phyloP scores from a whole-genome alignment of 2,113 vertebrate genomes.

The Cinclus cinclus region DNA sequence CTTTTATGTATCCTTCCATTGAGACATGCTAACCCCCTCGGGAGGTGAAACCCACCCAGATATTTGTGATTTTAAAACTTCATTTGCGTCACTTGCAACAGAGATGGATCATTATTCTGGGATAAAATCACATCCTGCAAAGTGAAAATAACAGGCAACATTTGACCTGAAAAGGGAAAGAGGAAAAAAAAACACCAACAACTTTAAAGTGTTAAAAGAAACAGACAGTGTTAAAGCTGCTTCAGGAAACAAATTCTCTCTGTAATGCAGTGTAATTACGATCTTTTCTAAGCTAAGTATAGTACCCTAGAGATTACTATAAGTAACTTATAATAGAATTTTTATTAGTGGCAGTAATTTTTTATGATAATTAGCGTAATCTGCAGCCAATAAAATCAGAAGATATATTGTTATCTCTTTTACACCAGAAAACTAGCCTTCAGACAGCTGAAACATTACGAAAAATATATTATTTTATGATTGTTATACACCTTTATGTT shows the following conservation, averaged over 20 bases:
- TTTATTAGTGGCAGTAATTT: constrained; percentile 83
- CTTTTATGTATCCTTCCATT: constrained; percentile 78
- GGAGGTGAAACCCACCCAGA: constrained; percentile 82
- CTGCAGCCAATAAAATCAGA: constrained; percentile 78
- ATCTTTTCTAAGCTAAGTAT: constrained; percentile 74
- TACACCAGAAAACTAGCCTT: constrained; percentile 71
- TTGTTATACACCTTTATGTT: constrained; percentile 25
- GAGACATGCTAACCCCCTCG: constrained; percentile 68
- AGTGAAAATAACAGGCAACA: constrained; percentile 85
- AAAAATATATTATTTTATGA: constrained; percentile 62
- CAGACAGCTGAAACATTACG: constrained; percentile 58
- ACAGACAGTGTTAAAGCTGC: constrained; percentile 48
- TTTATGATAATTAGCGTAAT: constrained; percentile 84
- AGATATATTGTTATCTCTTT: constrained; percentile 80
- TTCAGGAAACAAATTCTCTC: constrained; percentile 75
- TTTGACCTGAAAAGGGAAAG: constrained; percentile 67
- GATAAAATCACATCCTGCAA: constrained; percentile 84
- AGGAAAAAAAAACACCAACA: neutral
- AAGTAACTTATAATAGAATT: constrained; percentile 86
- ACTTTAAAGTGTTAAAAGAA: constrained; percentile 67
- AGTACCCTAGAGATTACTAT: constrained; percentile 79
- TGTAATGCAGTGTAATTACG: constrained; percentile 69
- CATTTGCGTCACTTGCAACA: constrained; percentile 86
- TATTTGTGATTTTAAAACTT: constrained; percentile 78
- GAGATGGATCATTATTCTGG: constrained; percentile 78